These are phyloP conservation scores for Nymphicus hollandicus DNA, from an alignment of 2,113 vertebrate species.

Conservation along the genomic window DNA sequence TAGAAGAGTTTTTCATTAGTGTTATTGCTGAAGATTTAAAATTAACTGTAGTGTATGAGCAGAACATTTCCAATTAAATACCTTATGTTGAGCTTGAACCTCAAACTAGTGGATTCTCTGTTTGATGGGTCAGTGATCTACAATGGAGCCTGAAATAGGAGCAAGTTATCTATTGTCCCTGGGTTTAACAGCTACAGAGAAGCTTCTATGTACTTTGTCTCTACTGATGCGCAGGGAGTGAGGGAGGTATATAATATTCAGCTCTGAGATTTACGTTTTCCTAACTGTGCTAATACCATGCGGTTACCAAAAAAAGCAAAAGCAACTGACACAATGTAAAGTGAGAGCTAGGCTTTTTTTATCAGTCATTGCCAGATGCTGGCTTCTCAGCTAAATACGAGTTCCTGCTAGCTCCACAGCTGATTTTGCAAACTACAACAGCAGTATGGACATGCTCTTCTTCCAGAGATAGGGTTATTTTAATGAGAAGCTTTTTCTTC, in stretches of 20 bases:
- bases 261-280: fast-evolving
- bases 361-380: not conserved
- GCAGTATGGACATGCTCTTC: not conserved
- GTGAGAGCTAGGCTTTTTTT: not conserved
- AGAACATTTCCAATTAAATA: not conserved
- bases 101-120: fast-evolving
- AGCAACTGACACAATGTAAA: not conserved
- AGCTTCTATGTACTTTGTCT: fast-evolving
- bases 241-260: not conserved
- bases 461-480: not conserved
- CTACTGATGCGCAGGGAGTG: not conserved
- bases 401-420: not conserved
- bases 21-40: not conserved
- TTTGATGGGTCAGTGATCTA: not conserved
- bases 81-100: not conserved
- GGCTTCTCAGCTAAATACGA: not conserved
- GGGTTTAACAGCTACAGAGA: not conserved
- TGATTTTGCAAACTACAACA: not conserved
- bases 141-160: not conserved
- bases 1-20: not conserved
- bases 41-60: not conserved
- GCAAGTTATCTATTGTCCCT: not conserved
- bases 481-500: not conserved
- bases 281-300: not conserved
- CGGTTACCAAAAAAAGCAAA: not conserved